phyloP scores from a whole-genome alignment of 2,113 vertebrate genomes.

The Scolopax mira region DNA sequence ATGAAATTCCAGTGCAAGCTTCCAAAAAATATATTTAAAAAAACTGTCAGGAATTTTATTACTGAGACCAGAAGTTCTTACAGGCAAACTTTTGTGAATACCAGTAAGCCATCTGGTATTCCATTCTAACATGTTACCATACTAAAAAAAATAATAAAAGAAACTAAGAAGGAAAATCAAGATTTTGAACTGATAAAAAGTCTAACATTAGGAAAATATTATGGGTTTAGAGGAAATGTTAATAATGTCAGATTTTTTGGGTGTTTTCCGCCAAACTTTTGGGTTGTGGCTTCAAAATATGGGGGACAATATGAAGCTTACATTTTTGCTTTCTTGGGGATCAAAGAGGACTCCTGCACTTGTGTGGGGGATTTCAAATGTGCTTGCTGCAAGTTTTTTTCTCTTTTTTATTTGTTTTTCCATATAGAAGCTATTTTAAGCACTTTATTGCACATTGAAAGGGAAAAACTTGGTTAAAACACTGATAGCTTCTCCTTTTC shows the following conservation, averaged over 20 bases:
- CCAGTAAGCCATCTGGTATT: rapidly evolving
- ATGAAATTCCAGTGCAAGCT: not conserved
- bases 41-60: not conserved
- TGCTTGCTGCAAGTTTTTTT: not conserved
- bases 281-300: not conserved
- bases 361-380: not conserved
- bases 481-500: not conserved
- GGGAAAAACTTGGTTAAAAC: not conserved
- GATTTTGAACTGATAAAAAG: not conserved
- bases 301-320: rapidly evolving
- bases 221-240: not conserved
- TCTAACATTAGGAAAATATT: not conserved
- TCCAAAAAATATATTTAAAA: not conserved
- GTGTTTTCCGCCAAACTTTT: not conserved
- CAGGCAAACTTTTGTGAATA: not conserved
- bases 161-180: not conserved
- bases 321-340: not conserved
- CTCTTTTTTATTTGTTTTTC: not conserved
- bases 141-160: not conserved
- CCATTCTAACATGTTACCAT: no score
- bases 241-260: not conserved
- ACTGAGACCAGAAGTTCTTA: not conserved
- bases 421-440: not conserved
- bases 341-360: rapidly evolving
- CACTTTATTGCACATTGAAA: rapidly evolving